A percentile compares a stretch with the other conserved stretches of the same genome.
Evolutionary conservation across 2,888 invertebrate genomes (phyloP).

Genomic region (Horisme vitalbata): DNA sequence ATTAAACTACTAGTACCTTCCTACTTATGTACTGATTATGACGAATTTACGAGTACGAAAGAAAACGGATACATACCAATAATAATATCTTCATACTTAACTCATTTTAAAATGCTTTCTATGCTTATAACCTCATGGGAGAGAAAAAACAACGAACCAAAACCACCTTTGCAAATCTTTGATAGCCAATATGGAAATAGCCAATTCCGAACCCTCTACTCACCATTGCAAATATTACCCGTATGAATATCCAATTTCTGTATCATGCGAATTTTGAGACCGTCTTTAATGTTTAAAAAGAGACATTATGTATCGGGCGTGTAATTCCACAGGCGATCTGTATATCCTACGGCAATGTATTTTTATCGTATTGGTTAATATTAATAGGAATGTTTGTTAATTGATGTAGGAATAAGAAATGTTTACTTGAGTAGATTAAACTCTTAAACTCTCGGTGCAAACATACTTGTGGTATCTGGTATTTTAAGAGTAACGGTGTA

Average conservation of each 20-base stretch:
- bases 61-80: no score
- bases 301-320: slow-evolving; percentile 54
- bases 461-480: no score
- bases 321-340: slow-evolving; percentile 52
- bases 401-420: slow-evolving; percentile 15
- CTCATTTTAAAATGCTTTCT: background rate
- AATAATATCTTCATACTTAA: no score
- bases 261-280: slow-evolving; percentile 33
- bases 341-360: slow-evolving; percentile 1
- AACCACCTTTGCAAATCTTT: slow-evolving; percentile 13
- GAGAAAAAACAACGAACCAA: background rate
- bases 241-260: slow-evolving; percentile 47
- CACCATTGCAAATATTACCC: slow-evolving; percentile 44
- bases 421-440: no score
- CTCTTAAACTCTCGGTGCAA: no score
- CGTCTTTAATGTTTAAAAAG: slow-evolving; percentile 61
- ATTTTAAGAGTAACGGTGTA: no score
- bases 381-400: slow-evolving; percentile 22
- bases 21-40: no score
- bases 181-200: slow-evolving; percentile 17
- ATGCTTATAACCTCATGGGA: slow-evolving; percentile 8
- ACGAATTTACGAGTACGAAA: no score
- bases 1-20: no score
- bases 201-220: slow-evolving; percentile 17
- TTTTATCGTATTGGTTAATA: slow-evolving; percentile 22